Evolutionary conservation across 2,888 invertebrate species (phyloP), one percentile per base, ranked within the genome.

Genomic region (Drosophila putrida): DNA sequence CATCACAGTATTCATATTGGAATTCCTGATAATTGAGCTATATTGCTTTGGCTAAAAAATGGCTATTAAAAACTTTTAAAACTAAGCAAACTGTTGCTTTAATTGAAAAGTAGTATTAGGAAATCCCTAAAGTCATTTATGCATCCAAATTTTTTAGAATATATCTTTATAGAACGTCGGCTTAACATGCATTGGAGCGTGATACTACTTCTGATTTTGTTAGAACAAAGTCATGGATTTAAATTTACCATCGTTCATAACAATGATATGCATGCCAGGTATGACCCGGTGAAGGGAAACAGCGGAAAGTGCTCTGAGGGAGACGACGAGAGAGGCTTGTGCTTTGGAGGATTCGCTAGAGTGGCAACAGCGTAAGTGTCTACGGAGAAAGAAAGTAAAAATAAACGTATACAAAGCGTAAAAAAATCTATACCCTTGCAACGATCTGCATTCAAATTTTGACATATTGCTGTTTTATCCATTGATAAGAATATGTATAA

Each of bases 201-300:
- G 31, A 31, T 31, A 6, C 31, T 31, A 31, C 8, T 6, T 9
- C 31, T 31, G 5, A n/a, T 59, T 0, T 4, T 64, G 6, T 5
- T 39, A 0, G n/a, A 20, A 0, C 11, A 1, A 10, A 11, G 36
- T 1, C 0, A 8, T 36, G 66, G 70, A 0, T 61, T 86, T 8
- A 77, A 82, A 66, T 71, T 83, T 2, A 63, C 70, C 8, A 94
- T 97, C 53, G 91, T 97, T 0, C 97, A 98, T 92, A 97, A 96
- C 76, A 98, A 97, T 90, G 98, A 98, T 90, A 96, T 97, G 94
- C 97, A 97, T 90, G 95, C 96, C 1, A 94, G 95, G 68, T 96
- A 95, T 86, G 96, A 96, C 60, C 95, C 97, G 90, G 95, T 96
- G 0, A 95, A 95, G 6, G 93, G 93, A 65, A 93, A 93, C 49